Base-by-base conservation (phyloP, 2,888 invertebrate genomes). In the Pseudeuparius sepicola region DNA sequence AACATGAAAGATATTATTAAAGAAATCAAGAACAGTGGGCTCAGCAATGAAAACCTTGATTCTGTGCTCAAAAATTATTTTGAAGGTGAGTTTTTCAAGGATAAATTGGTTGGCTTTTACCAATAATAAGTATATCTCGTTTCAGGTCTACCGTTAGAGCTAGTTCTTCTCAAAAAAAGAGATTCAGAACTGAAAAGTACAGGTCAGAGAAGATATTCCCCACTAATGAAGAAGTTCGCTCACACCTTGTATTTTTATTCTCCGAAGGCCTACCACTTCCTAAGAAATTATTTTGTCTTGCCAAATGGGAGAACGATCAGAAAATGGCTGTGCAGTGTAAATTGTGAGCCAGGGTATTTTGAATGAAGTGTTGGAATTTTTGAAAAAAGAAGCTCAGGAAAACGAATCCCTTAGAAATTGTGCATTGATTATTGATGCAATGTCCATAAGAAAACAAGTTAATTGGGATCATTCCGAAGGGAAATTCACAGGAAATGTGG, bases 211-310 rank as follows among this genome's bases (percentile, higher is more conserved):
- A 10, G 38, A 27, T 44, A 45, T 32, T 39, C 41, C 7, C 14
- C 34, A n/a, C 7, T 34, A 16, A 46, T 44, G 42, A 47, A 47
- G 18, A 18, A 42, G 31, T 44, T 45, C 38, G 39, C 42, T 7
- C 28, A 31, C 14, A 45, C 41, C 6, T 24, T 46, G 14, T 39
- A 46, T 31, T 45, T 45, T 37, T 44, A 44, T 36, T 47, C 45
- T 2, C 48, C 48, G 4, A 49, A 48, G 30, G 43, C 47, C n/a
- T 48, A 47, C 28, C 35, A 39, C 14, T 47, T 45, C 40, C 5
- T 46, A 7, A 18, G 38, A 17, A 13, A 37, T 32, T 14, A 49
- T 34, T 44, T 46, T 39, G 18, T 30, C n/a, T 16, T 49, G 9
- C 48, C 45, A 23, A 42, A 43, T 39, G 40, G 34, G 16, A n/a